Percentiles rank a stretch among this genome's conserved stretches.
phyloP scores from a whole-genome alignment of 1,140 invertebrate species.

The Bombus soroeensis region DNA sequence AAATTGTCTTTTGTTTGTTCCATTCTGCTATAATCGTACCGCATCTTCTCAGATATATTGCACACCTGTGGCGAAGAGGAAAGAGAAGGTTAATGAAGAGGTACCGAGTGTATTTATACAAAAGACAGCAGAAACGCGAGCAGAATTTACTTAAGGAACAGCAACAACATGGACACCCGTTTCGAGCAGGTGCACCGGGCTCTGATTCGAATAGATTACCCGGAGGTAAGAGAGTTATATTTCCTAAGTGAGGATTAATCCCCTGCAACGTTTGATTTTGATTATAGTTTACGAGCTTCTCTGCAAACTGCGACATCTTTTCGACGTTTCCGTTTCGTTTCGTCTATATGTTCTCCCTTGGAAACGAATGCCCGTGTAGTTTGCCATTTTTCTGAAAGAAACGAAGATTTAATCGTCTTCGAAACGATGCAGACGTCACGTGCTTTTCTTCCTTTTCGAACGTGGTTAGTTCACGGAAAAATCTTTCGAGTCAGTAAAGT shows the following conservation, averaged over 20 bases:
- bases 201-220: slow-evolving; percentile 52
- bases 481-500: too few relatives aligned
- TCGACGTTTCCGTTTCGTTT: not conserved
- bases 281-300: not conserved
- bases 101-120: slow-evolving; percentile 88
- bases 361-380: too few relatives aligned
- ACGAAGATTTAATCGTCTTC: not conserved
- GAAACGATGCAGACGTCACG: too few relatives aligned
- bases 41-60: slow-evolving; percentile 87
- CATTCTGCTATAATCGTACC: not conserved
- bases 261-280: too few relatives aligned
- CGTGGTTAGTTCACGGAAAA: too few relatives aligned
- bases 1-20: not conserved
- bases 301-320: not conserved
- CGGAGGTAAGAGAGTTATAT: slow-evolving; percentile 49
- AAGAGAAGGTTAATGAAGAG: slow-evolving; percentile 93
- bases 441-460: too few relatives aligned
- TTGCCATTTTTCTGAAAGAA: not conserved
- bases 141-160: slow-evolving; percentile 82
- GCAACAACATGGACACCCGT: slow-evolving; percentile 67
- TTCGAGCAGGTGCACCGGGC: slow-evolving; percentile 63
- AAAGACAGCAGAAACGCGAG: slow-evolving; percentile 86
- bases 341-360: not conserved
- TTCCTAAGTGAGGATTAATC: not conserved
- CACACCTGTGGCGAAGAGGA: slow-evolving; percentile 93